Conservation (phyloP, 37 sponge, comb jelly and placozoan genomes). For the Corticium candelabrum region DNA sequence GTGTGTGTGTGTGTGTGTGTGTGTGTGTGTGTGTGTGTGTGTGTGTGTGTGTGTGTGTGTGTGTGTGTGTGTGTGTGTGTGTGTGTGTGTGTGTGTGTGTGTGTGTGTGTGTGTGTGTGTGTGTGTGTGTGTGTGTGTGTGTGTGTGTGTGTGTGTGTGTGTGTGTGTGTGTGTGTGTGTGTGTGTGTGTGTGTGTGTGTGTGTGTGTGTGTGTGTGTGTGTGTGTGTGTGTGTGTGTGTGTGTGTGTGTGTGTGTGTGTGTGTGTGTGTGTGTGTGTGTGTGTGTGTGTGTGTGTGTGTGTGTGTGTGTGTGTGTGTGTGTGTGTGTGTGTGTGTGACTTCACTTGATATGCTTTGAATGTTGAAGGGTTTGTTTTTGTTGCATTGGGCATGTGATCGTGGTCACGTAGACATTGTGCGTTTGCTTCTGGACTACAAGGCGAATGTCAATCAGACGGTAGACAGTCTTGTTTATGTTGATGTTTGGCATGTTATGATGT, state of each 20-base stretch:
- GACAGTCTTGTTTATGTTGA: neutral
- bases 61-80: slow-evolving; percentile 22
- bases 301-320: slow-evolving; percentile 14
- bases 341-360: neutral
- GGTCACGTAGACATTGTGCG: slow-evolving; percentile 45
- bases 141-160: slow-evolving; percentile 49
- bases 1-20: slow-evolving; percentile 19
- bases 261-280: slow-evolving; percentile 45
- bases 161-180: slow-evolving; percentile 50
- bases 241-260: slow-evolving; percentile 45
- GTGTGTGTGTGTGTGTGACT: slow-evolving; percentile 23
- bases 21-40: slow-evolving; percentile 7
- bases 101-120: slow-evolving; percentile 40
- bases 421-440: slow-evolving; percentile 33
- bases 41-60: neutral
- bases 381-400: slow-evolving; percentile 86
- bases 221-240: slow-evolving; percentile 48
- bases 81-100: slow-evolving; percentile 22
- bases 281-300: slow-evolving; percentile 28
- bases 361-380: slow-evolving; percentile 9
- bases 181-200: slow-evolving; percentile 49
- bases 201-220: slow-evolving; percentile 48
- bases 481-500: neutral
- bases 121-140: slow-evolving; percentile 32
- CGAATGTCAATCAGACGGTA: slow-evolving; percentile 44